Conservation (phyloP, 2,888 invertebrate species). For the Drosophila glabriapex region DNA sequence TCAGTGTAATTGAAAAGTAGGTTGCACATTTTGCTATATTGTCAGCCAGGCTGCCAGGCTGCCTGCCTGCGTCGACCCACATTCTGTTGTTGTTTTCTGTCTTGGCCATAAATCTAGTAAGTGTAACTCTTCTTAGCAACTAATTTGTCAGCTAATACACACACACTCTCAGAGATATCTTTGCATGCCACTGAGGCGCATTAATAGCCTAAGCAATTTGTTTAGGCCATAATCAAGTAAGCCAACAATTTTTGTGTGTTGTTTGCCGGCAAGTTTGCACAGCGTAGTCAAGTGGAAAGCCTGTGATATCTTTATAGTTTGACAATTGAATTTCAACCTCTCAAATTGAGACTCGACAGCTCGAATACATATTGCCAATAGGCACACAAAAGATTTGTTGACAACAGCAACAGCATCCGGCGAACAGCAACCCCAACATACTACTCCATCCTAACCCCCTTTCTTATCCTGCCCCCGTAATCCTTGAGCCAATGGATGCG, state of each 20-base stretch:
- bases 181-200: conserved; percentile 22
- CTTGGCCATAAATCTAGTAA: conserved; percentile 55
- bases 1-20: conserved; percentile 74
- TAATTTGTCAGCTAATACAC: conserved; percentile 67
- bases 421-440: conserved; percentile 9
- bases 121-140: conserved; percentile 51
- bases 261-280: conserved; percentile 36
- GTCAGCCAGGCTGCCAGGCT: conserved; percentile 26
- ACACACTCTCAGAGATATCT: conserved; percentile 17
- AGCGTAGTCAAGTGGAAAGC: conserved; percentile 71
- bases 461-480: neutral
- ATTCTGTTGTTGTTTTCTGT: conserved; percentile 35
- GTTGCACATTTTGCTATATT: conserved; percentile 76
- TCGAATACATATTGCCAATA: conserved; percentile 72
- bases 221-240: conserved; percentile 71
- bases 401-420: conserved; percentile 69
- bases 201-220: conserved; percentile 59
- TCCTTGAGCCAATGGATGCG: conserved; percentile 39
- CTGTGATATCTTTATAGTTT: conserved; percentile 74
- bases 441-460: neutral
- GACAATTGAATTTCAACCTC: conserved; percentile 74
- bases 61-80: conserved; percentile 44
- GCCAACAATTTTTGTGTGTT: conserved; percentile 56
- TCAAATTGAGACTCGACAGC: conserved; percentile 8
- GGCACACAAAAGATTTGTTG: conserved; percentile 80